Evolutionary conservation across 2,113 vertebrate genomes (phyloP).

Genomic region (Colinus virginianus): DNA sequence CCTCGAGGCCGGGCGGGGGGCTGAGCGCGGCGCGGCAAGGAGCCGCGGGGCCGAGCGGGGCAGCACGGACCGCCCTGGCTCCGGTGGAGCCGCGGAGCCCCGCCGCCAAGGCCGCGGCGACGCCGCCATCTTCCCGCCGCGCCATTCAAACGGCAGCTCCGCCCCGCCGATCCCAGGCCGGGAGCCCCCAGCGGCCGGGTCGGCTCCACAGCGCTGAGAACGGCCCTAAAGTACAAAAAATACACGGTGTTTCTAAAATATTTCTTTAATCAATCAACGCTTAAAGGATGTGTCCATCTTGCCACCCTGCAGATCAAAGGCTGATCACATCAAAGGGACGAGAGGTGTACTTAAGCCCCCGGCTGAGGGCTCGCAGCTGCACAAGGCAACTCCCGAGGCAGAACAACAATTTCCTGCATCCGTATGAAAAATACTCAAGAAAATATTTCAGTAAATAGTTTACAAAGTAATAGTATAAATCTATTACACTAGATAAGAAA

Average conservation of each 20-base stretch:
- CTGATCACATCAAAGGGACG: background rate
- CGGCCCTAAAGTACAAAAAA: background rate
- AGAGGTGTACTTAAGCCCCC: background rate
- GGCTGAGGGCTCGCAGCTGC: background rate
- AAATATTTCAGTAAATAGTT: conserved; percentile 8
- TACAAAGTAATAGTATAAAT: conserved; percentile 24
- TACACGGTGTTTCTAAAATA: accelerated
- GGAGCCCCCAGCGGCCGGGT: too few species aligned
- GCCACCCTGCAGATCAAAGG: background rate
- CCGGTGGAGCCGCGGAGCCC: too few species aligned
- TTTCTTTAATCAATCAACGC: conserved; percentile 25
- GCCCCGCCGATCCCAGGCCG: background rate
- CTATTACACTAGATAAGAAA: background rate
- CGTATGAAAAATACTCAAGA: conserved; percentile 41
- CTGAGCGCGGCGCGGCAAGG: conserved; percentile 79
- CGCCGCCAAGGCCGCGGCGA: accelerated
- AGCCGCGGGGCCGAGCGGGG: conserved; percentile 22
- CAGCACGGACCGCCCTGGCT: too few species aligned
- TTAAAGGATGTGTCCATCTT: background rate
- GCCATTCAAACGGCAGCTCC: conserved; percentile 58
- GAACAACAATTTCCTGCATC: background rate
- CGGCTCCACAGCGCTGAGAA: background rate
- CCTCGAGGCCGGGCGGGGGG: conserved; percentile 83
- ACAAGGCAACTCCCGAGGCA: background rate
- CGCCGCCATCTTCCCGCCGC: conserved; percentile 65